These are phyloP conservation scores for Lonchura striata DNA, from an alignment of 2,113 vertebrate genomes.

Conservation along the genomic window DNA sequence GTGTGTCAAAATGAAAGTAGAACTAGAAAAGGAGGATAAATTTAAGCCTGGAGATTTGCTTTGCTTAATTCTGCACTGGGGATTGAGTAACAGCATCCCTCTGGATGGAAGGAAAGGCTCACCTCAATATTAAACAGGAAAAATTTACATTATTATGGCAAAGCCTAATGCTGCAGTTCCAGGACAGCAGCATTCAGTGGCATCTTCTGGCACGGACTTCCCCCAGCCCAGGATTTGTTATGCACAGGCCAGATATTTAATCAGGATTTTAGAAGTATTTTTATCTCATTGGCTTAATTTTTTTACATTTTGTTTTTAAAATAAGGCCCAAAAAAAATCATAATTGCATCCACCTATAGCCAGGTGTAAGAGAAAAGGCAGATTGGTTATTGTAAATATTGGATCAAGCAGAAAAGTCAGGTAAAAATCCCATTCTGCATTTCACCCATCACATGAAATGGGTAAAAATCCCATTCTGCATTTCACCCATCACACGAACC, in stretches of 20 bases:
- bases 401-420: neutral
- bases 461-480: neutral
- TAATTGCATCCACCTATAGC: neutral
- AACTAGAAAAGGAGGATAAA: neutral
- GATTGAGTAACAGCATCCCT: neutral
- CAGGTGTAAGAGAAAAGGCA: accelerated
- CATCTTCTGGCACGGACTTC: neutral
- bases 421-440: neutral
- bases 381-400: neutral
- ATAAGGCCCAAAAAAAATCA: neutral
- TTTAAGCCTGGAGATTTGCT: neutral
- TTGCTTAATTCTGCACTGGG: neutral
- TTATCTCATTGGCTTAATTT: neutral
- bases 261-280: neutral
- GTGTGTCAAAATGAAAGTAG: neutral
- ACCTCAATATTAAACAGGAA: neutral
- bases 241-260: accelerated
- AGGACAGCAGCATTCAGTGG: neutral
- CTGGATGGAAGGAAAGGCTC: neutral
- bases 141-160: neutral
- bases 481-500: neutral
- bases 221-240: neutral
- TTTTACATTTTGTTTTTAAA: neutral
- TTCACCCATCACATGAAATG: neutral
- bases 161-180: neutral